Percentiles rank a stretch among this genome's conserved stretches.
Evolutionary conservation across 2,113 vertebrate genomes (phyloP).

Genomic region (Tragelaphus strepsiceros): DNA sequence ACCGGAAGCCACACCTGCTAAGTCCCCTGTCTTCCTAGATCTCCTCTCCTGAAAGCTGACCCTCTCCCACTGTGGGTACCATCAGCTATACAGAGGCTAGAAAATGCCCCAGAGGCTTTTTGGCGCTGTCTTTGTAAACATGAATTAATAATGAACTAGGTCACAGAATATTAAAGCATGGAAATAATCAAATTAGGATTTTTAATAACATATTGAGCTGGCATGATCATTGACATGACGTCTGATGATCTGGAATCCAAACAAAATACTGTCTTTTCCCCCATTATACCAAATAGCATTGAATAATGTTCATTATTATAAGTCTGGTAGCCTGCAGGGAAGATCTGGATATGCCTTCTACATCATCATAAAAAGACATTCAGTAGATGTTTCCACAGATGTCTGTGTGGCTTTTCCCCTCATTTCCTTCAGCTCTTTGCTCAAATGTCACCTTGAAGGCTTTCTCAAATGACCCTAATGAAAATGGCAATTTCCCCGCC

Average conservation of each 20-base stretch:
- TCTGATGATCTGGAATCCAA: conserved; percentile 13
- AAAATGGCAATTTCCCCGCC: not conserved
- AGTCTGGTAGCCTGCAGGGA: not conserved
- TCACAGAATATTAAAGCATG: not conserved
- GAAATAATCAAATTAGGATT: conserved; percentile 8
- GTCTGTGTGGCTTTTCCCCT: not conserved
- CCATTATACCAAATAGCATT: not conserved
- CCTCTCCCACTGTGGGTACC: not conserved
- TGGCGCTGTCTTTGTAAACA: not conserved
- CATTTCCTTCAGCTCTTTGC: not conserved
- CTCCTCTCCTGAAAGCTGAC: not conserved
- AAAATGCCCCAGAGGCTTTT: not conserved
- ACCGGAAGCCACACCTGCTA: not conserved
- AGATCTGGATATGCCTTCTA: not conserved
- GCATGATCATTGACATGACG: not conserved
- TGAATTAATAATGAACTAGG: not conserved
- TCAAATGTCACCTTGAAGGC: not conserved
- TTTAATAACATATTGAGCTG: not conserved
- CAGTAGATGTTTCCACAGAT: not conserved
- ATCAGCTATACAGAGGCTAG: not conserved
- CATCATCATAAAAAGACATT: not conserved
- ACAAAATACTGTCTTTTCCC: not conserved
- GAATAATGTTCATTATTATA: not conserved
- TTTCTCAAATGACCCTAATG: not conserved
- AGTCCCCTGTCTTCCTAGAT: not conserved